Base-by-base conservation (phyloP, 2,888 invertebrate species). In the Drosophila austrosaltans region DNA sequence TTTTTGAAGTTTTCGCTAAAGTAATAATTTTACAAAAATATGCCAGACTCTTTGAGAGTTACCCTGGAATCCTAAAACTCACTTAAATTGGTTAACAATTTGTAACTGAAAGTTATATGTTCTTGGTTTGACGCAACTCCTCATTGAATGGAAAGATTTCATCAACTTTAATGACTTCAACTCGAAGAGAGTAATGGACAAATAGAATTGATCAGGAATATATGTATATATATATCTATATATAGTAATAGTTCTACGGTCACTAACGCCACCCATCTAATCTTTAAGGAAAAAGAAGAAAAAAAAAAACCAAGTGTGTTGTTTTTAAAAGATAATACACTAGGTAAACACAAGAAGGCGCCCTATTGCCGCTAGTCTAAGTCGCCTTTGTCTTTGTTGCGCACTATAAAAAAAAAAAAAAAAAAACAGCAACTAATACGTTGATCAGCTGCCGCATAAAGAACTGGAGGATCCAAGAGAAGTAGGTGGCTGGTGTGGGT, bases 311-410 rank as follows among this genome's bases (percentile, higher is more conserved):
- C 36, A 36, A 36, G 36, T 36, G 48, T 48, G 48, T 48, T 48
- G 48, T 48, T 48, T 25, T 25, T 48, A 48, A 48, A 48, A 48
- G 48, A 48, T 48, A 48, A 48, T 48, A 48, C 48, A 25, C 22
- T 25, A 48, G 48, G 48, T 48, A 48, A 48, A 48, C 48, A 48
- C 10, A 48, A 48, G 48, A 48, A 25, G 48, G 48, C 48, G 48
- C 48, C 48, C 25, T 48, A 22, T 48, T 48, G 48, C 48, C 48
- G 48, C 48, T 25, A 25, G 48, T 22, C 22, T 10, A 8, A 48
- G 25, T 25, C 22, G 22, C 48, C 22, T 48, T 48, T 48, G 48
- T 48, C 48, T 48, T 48, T 48, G 22, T 48, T 48, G 10, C 12
- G 48, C 25, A 48, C 48, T 48, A 48, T 25, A 48, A 48, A 44